A percentile compares a stretch with the other conserved stretches of the same genome.
phyloP scores from a whole-genome alignment of 2,888 invertebrate species.

The Melolontha melolontha region DNA sequence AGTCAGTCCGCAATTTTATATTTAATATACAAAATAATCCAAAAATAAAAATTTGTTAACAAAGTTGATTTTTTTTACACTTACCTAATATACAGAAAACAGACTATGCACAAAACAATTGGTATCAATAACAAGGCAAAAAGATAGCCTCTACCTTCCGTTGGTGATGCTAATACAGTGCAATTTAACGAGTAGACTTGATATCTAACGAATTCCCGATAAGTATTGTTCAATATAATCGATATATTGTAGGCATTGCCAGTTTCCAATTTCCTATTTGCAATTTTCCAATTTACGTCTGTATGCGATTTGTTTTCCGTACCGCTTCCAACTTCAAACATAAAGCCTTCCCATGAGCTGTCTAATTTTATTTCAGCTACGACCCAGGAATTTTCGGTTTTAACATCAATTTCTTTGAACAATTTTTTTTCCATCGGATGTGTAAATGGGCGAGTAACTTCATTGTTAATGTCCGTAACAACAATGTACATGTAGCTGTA shows the following conservation, averaged over 20 bases:
- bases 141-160: constrained; percentile 7
- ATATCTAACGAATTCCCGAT: neutral
- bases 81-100: constrained; percentile 4
- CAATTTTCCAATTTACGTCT: constrained; percentile 5
- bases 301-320: constrained; percentile 7
- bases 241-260: constrained; percentile 29
- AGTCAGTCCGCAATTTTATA: too few species aligned
- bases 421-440: constrained; percentile 3
- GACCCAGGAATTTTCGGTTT: constrained; percentile 29
- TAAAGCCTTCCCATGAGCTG: neutral
- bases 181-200: neutral
- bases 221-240: constrained; percentile 19
- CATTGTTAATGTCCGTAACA: constrained; percentile 1
- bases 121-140: constrained; percentile 44
- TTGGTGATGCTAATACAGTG: neutral
- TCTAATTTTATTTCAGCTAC: constrained; percentile 24
- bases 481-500: constrained; percentile 28
- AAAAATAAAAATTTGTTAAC: too few species aligned
- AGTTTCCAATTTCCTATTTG: constrained; percentile 45
- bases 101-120: constrained; percentile 40
- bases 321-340: constrained; percentile 35
- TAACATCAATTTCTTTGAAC: neutral
- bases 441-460: neutral
- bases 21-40: too few species aligned
- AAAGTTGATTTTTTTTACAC: too few species aligned